A percentile compares a stretch with the other conserved stretches of the same genome.
Evolutionary conservation across 2,888 invertebrate species (phyloP).

Genomic region (Sepiola atlantica): DNA sequence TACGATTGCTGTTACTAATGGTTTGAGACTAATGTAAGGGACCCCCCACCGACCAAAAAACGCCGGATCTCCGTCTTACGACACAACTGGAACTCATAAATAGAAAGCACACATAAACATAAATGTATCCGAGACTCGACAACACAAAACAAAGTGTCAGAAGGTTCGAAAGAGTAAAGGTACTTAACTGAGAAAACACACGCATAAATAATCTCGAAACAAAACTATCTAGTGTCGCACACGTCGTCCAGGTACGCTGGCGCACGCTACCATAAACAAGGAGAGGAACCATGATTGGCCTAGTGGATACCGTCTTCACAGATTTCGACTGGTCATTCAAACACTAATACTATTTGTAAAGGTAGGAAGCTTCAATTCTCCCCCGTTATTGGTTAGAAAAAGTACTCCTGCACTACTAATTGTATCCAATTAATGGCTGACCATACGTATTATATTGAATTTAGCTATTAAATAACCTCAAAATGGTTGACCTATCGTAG

Average conservation of each 20-base stretch:
- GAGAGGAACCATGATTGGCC: too few species aligned
- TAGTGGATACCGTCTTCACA: too few species aligned
- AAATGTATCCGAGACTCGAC: not conserved
- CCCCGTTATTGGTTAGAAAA: too few species aligned
- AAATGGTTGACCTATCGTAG: too few species aligned
- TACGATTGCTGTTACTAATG: slow-evolving; percentile 21
- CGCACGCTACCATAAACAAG: not conserved
- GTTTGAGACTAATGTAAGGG: not conserved
- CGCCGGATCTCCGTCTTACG: not conserved
- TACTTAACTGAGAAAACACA: not conserved
- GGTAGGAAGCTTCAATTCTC: too few species aligned
- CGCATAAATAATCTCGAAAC: not conserved
- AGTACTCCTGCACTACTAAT: too few species aligned
- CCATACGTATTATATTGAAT: too few species aligned
- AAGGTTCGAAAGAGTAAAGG: not conserved
- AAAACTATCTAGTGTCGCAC: not conserved
- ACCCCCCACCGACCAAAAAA: not conserved
- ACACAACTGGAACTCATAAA: slow-evolving; percentile 8
- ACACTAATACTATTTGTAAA: too few species aligned
- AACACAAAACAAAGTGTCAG: not conserved
- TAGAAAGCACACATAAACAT: not conserved
- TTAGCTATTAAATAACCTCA: too few species aligned
- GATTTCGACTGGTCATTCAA: too few species aligned
- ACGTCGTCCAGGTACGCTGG: not conserved
- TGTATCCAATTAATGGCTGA: too few species aligned